Conservation (phyloP, 1,140 invertebrate species). For the Drosophila nasuta region DNA sequence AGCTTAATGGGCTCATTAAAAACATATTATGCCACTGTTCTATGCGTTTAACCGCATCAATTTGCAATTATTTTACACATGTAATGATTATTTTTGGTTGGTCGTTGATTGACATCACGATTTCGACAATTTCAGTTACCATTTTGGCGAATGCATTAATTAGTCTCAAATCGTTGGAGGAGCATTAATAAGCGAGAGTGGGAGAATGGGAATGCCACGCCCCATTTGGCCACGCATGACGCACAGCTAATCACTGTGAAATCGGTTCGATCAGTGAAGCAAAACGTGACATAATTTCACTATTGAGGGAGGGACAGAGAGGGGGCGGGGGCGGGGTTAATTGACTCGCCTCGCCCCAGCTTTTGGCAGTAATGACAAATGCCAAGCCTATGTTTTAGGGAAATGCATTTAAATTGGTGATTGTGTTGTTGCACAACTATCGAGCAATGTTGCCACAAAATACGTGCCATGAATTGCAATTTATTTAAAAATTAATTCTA, state of each 20-base stretch:
- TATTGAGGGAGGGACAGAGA: neutral
- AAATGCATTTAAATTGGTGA: slow-evolving; percentile 11
- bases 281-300: slow-evolving; percentile 76
- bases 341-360: slow-evolving; percentile 23
- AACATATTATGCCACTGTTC: neutral
- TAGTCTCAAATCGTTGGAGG: slow-evolving; percentile 12
- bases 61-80: slow-evolving; percentile 6
- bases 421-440: slow-evolving; percentile 35
- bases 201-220: slow-evolving; percentile 40
- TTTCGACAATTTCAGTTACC: slow-evolving; percentile 13
- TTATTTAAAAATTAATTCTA: slow-evolving; percentile 29
- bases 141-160: slow-evolving; percentile 42
- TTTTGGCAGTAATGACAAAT: slow-evolving; percentile 10
- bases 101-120: neutral
- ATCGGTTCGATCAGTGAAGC: slow-evolving; percentile 71
- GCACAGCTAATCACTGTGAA: slow-evolving; percentile 79
- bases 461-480: slow-evolving; percentile 3
- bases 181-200: slow-evolving; percentile 41
- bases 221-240: slow-evolving; percentile 67
- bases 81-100: neutral
- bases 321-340: slow-evolving; percentile 15
- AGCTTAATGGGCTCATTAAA: neutral
- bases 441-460: slow-evolving; percentile 16
- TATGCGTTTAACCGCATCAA: slow-evolving; percentile 7
- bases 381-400: slow-evolving; percentile 29